These are phyloP conservation scores for Cremastobaeus sp. DNA, from an alignment of 2,888 invertebrate species.

Conservation along the genomic window DNA sequence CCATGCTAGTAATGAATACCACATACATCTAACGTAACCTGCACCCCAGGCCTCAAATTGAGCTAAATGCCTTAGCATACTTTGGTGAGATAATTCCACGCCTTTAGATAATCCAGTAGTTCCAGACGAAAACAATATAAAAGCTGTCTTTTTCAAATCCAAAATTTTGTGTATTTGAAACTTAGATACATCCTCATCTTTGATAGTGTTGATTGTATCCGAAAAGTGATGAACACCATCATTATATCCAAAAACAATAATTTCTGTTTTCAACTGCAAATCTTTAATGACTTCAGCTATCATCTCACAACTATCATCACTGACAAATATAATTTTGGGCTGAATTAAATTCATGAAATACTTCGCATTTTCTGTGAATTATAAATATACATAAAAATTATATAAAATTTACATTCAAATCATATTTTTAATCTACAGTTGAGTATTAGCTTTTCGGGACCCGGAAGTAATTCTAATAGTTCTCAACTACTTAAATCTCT, in stretches of 20 bases:
- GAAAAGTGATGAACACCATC: conserved; percentile 41
- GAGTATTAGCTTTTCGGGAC: too few species aligned
- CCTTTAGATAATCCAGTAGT: conserved; percentile 72
- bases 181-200: conserved; percentile 49
- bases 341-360: conserved; percentile 63
- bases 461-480: too few species aligned
- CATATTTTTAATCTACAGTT: too few species aligned
- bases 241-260: conserved; percentile 66
- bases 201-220: conserved; percentile 58
- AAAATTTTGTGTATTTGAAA: conserved; percentile 62
- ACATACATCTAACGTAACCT: conserved; percentile 30
- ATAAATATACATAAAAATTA: too few species aligned
- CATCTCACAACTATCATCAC: conserved; percentile 39
- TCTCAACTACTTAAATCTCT: too few species aligned
- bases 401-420: too few species aligned
- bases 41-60: not conserved
- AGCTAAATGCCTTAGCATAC: conserved; percentile 54
- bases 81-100: conserved; percentile 65
- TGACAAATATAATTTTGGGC: conserved; percentile 69
- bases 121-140: conserved; percentile 72
- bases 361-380: conserved; percentile 63
- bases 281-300: conserved; percentile 35
- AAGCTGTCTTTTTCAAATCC: conserved; percentile 53
- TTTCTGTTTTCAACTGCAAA: conserved; percentile 43
- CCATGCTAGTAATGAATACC: conserved; percentile 70